phyloP scores from a whole-genome alignment of 2,888 invertebrate species.

The Agapetus fuscipes region DNA sequence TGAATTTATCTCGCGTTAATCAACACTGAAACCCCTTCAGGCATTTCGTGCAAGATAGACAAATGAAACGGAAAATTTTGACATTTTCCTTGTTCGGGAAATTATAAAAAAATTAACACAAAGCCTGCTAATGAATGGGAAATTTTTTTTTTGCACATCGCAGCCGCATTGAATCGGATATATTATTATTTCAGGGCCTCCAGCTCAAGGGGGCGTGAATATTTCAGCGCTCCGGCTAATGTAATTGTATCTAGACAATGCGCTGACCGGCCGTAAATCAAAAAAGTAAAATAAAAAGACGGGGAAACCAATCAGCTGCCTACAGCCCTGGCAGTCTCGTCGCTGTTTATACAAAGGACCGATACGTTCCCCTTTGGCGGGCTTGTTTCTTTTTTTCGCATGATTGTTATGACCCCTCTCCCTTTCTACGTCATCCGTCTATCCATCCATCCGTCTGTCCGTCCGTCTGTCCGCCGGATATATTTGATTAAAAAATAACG shows the following conservation, averaged over 20 bases:
- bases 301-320: constrained; percentile 48
- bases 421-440: constrained; percentile 27
- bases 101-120: no score
- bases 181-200: no score
- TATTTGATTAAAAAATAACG: constrained; percentile 53
- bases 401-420: constrained; percentile 21
- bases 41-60: no score
- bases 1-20: no score
- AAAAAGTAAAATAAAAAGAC: no score
- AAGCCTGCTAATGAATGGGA: no score
- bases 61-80: no score
- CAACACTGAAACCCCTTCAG: no score
- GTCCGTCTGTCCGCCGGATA: constrained; percentile 39
- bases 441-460: constrained; percentile 22
- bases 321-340: constrained; percentile 33
- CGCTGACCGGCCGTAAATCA: constrained; percentile 9
- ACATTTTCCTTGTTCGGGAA: no score
- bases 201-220: neutral
- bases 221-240: constrained; percentile 3
- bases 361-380: constrained; percentile 32
- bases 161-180: no score
- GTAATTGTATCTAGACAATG: constrained; percentile 8
- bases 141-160: no score
- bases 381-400: constrained; percentile 16
- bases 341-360: constrained; percentile 47